Evolutionary conservation across 2,113 vertebrate genomes (phyloP), one percentile per base, ranked within the genome.

Genomic region (Tinamus guttatus): DNA sequence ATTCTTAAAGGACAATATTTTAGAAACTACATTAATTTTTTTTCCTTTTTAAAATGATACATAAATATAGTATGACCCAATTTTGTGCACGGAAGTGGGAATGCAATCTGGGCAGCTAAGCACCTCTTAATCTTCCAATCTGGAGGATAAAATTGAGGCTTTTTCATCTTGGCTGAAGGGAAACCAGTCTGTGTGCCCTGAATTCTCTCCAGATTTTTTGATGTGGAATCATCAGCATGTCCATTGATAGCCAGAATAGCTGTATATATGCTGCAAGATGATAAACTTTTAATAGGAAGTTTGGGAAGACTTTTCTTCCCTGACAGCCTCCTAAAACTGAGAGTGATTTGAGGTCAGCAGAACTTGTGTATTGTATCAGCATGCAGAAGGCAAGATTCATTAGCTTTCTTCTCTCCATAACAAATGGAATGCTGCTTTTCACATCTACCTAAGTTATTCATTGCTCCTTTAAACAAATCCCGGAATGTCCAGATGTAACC

Each of bases 121-220:
- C 77, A 97, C 59, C 63, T 91, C 89, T 94, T 95, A 94, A 82
- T 95, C 85, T 91, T 91, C 49, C 78, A 94, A 85, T 89, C 87
- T 95, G 91, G 85, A 94, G 18, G 67, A 85, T 0, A 54, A 64
- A 95, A 94, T 89, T 91, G 63, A 82, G 43, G 47, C 4, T 89
- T 60, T 85, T 91, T 91, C 71, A 59, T 94, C 59, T 94, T 94
- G 91, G 87, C 65, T 90, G 78, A 62, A 85, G 40, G 49, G 15
- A 95, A 95, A 79, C 43, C 32, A 85, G 69, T 28, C 78, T 93
- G 89, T 36, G 49, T 45, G 63, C 67, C 89, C 75, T 80, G 91
- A 94, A 89, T 93, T 95, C 63, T 77, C 40, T 89, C 79, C 91
- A 94, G 87, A 74, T 93, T 87, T 89, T 77, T 11, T 59, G 62